Evolutionary conservation across 2,797 vertebrate species (phyloP), one percentile per base, ranked within the genome.

Genomic region (Nannoperca australis): DNA sequence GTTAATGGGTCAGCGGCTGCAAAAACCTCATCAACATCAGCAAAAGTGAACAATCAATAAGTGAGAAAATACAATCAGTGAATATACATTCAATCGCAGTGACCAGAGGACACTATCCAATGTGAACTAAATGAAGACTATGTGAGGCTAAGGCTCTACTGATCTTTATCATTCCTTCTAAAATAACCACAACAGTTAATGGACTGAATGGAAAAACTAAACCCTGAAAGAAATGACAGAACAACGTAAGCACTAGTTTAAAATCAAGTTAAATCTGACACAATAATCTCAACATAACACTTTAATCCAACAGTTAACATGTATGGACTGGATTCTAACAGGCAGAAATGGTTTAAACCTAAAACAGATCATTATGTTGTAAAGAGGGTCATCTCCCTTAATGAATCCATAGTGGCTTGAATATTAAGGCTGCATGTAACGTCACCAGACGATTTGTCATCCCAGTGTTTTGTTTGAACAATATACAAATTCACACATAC

Each of bases 11-110:
- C 76, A 84, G 65, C 75, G 75, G 62, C 56, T 34, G 65, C 10
- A 50, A 55, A 84, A 65, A 42, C 38, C 49, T 18, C 44, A 60
- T 45, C 44, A 60, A 73, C 40, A 63, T 72, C 38, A 74, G 54
- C 60, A 61, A 79, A 84, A 72, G 60, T 78, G 84, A 89, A 89
- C 76, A 87, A 81, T 88, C 73, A 85, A 74, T 70, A 72, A 70
- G 74, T 86, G 82, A 89, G 70, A 75, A 76, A 73, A 85, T 87
- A 93, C 85, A 91, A 92, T 92, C 88, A 87, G 83, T 90, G 87
- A 89, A 76, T 82, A 82, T 93, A 94, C 93, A 93, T 93, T 94
- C 91, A 93, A 79, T 73, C 78, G 82, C 87, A 89, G 81, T 85
- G 86, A 88, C 79, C 38, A 72, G 67, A 79, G 54, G 49, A 76